Base-by-base conservation (phyloP, 2,888 invertebrate species). In the Pachycephus smyrnensis region DNA sequence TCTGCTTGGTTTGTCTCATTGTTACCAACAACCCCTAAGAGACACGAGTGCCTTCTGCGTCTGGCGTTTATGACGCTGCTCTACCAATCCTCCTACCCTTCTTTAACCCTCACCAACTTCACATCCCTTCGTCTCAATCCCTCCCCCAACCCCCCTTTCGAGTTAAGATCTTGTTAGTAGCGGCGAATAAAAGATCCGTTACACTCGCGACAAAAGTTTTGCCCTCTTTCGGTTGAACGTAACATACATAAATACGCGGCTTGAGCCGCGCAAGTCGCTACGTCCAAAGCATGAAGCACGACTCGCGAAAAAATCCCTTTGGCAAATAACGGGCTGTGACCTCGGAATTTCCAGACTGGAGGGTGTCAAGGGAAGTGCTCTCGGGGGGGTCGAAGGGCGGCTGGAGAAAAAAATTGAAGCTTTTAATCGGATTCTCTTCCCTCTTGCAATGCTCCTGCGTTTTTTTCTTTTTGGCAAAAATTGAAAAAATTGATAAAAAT, bases 41-140 rank as follows among this genome's bases (percentile, higher is more conserved):
- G 82, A 82, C 81, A 82, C 80, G 82, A 83, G 82, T 84, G 82
- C 84, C 85, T 87, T 84, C 87, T 88, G 88, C 84, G 86, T 82
- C 84, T 87, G 89, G 88, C 89, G 86, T 91, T 91, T 91, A 90
- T 87, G 88, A 88, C 86, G 87, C 83, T 82, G 83, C 82, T 85
- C 75, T 33, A 75, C 40, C 69, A 40, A 55, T 55, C 55, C 55
- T 55, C 55, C 55, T 55, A 55, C 55, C 55, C 55, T 55, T 23
- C 55, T 55, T 23, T 55, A 55, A 55, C 55, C 23, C 55, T 55
- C 55, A 1, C 55, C 55, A 9, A 55, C 55, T 55, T 55, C 55
- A 23, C 55, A 55, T 55, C 55, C 55, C 55, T 55, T 55, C 55
- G 55, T 23, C 15, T 55, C 55, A 55, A 55, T 55, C 55, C 33